Evolutionary conservation across 2,113 vertebrate species (phyloP), one percentile per base, ranked within the genome.

Genomic region (Tychaedon coryphoeus): DNA sequence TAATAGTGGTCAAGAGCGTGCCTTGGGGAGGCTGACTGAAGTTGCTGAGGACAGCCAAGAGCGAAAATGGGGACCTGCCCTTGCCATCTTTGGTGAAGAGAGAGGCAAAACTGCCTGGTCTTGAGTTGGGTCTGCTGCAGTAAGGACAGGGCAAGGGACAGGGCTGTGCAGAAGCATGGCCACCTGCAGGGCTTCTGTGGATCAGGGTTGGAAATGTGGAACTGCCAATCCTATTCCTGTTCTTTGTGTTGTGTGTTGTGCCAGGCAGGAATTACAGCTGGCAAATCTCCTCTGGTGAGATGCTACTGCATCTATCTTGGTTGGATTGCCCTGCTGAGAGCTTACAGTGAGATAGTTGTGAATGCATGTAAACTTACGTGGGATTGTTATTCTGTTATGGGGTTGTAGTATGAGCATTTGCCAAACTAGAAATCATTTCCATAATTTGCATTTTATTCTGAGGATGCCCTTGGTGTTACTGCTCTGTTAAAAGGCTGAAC

Each of bases 1-100:
- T 74, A 5, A 31, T 0, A 4, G 16, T 8, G 36, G 19, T 72
- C 28, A 36, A 36, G 36, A 76, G 10, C 0, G 0, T 0, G 1
- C 19, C 10, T 19, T 42, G 65, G 29, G 38, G 50, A 62, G 25
- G 23, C 73, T 2, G 8, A 4, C 38, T 76, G 91, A 45, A 57
- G 42, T 8, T 33, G 5, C 66, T 56, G 66, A 56, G 77, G 43
- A 36, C 13, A 74, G 61, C n/a, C 13, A 8, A n/a, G 23, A 61
- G 36, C 25, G 40, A 26, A 50, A 43, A 6, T 10, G 7, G 19
- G 13, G 31, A 69, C 8, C 31, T 92, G 38, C 20, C 33, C 22
- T 47, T 53, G 36, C 10, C 17, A 3, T 26, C 56, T 71, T 58
- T 28, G 34, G 40, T 56, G 65, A 84, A 66, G 40, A 69, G 33